phyloP scores from a whole-genome alignment of 1,140 invertebrate species.

The Pinna nobilis region DNA sequence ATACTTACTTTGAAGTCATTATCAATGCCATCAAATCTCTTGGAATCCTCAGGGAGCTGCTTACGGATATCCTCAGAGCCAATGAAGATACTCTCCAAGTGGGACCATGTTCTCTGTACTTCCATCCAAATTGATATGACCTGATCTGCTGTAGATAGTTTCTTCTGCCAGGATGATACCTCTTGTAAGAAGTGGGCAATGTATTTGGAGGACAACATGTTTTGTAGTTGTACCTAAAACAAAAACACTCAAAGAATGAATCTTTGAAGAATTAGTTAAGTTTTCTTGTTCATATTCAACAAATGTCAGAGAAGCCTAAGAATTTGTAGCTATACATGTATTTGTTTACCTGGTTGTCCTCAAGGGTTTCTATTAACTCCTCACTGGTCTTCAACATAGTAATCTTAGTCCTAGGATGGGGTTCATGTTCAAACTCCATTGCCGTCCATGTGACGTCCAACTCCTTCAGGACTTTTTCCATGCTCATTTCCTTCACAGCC shows the following conservation, averaged over 20 bases:
- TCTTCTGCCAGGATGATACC: conserved; percentile 95
- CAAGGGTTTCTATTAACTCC: conserved; percentile 96
- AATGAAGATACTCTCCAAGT: conserved; percentile 98
- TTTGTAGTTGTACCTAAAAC: conserved; percentile 89
- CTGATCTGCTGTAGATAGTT: conserved; percentile 94
- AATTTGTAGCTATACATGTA: too few species aligned
- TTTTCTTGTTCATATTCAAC: too few species aligned
- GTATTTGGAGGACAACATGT: conserved; percentile 97
- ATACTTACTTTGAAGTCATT: conserved; percentile 86
- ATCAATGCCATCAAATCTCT: conserved; percentile 94
- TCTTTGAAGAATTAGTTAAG: too few species aligned
- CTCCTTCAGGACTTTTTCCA: conserved; percentile 95
- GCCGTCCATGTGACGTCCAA: conserved; percentile 91
- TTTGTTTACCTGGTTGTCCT: conserved; percentile 97
- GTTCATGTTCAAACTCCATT: conserved; percentile 95
- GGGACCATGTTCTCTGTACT: conserved; percentile 97
- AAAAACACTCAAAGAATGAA: neutral
- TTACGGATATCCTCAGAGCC: conserved; percentile 97
- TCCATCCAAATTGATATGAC: conserved; percentile 94
- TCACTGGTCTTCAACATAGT: conserved; percentile 91
- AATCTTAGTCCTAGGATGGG: conserved; percentile 88
- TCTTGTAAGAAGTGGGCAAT: conserved; percentile 96
- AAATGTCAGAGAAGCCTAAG: neutral
- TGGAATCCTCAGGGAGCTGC: conserved; percentile 94
- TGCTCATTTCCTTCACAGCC: conserved; percentile 97